phyloP scores from a whole-genome alignment of 1,140 invertebrate species.

The Brachionus plicatilis region DNA sequence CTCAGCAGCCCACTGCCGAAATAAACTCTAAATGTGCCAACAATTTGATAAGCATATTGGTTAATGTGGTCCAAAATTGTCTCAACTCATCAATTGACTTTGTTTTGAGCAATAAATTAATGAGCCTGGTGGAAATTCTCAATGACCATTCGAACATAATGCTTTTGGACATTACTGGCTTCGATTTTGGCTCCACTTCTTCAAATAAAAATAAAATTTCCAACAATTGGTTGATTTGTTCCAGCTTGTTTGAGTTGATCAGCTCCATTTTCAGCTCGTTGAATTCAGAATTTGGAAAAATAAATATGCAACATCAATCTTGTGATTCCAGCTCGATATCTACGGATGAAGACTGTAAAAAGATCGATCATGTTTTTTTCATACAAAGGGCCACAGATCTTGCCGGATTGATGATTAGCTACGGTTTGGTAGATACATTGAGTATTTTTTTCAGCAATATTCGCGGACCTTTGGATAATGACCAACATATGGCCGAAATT shows the following conservation, averaged over 20 bases:
- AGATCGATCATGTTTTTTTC: background rate
- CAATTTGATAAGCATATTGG: background rate
- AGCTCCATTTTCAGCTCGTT: background rate
- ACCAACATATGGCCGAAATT: conserved; percentile 58
- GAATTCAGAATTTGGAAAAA: background rate
- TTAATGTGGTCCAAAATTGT: background rate
- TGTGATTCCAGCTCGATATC: background rate
- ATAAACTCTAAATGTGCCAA: conserved; percentile 14
- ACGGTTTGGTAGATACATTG: conserved; percentile 65
- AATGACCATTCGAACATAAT: conserved; percentile 15
- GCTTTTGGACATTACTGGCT: background rate
- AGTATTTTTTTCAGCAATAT: conserved; percentile 63
- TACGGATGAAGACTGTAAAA: background rate
- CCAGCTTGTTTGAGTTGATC: background rate
- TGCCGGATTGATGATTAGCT: conserved; percentile 61
- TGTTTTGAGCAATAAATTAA: background rate
- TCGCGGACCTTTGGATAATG: conserved; percentile 62
- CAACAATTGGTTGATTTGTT: conserved; percentile 27
- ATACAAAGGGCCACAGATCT: background rate
- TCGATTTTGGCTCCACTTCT: background rate
- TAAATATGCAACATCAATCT: background rate
- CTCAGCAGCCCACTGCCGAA: background rate
- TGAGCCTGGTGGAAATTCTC: background rate
- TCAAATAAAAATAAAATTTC: background rate
- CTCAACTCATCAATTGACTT: background rate